A percentile compares a stretch with the other conserved stretches of the same genome.
Conservation (phyloP, 2,113 vertebrate species). For the Dendropsophus ebraccatus region DNA sequence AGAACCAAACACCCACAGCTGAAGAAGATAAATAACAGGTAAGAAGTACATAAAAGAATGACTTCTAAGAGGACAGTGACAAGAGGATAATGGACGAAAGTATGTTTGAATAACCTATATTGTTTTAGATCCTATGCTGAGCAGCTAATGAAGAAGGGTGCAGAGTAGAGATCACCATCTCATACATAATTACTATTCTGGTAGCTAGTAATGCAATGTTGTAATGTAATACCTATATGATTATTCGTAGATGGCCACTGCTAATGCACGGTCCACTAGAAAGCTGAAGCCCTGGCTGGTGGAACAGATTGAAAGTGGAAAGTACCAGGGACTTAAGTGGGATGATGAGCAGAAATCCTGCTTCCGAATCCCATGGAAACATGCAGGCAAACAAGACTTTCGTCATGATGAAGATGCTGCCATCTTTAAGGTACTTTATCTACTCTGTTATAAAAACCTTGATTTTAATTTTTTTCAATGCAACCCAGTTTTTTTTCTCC, state of each 20-base stretch:
- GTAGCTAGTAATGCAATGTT: neutral
- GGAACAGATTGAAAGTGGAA: constrained; percentile 82
- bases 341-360: constrained; percentile 81
- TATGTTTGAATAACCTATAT: too few species aligned
- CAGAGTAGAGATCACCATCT: too few species aligned
- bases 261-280: constrained; percentile 75
- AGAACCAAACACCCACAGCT: neutral
- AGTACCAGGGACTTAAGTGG: constrained; percentile 82
- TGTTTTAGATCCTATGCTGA: too few species aligned
- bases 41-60: neutral
- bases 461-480: neutral
- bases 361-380: constrained; percentile 96
- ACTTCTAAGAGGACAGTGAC: too few species aligned
- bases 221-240: neutral
- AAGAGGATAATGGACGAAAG: too few species aligned
- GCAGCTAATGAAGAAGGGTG: too few species aligned
- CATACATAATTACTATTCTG: neutral
- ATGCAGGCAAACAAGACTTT: constrained; percentile 91
- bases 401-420: constrained; percentile 85
- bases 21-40: neutral
- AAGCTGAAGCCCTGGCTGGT: constrained; percentile 84
- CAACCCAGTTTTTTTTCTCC: neutral
- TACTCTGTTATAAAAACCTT: neutral
- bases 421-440: constrained; percentile 82
- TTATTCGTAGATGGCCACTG: constrained; percentile 71